Base-by-base conservation (phyloP, 2,888 invertebrate species). In the Drosophila pseudotakahashii region DNA sequence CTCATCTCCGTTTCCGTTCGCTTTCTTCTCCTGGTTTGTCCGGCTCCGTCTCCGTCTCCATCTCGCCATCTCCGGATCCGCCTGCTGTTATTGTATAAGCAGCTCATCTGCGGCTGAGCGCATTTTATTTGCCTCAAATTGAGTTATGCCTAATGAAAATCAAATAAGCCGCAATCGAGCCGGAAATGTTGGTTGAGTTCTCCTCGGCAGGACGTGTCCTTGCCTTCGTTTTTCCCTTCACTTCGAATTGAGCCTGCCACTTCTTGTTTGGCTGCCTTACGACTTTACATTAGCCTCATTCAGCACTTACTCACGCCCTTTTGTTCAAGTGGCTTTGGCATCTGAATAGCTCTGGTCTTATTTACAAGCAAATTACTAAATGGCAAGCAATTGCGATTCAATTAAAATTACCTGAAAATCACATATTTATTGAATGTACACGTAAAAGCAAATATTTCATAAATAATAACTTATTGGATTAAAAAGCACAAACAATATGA, bases 71-170 rank as follows among this genome's bases (percentile, higher is more conserved):
- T 41, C 57, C 58, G 48, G 57, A 51, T 61, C 64, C 73, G 59
- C 58, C 26, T 59, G 42, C 53, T 69, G 73, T 79, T 79, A 86
- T 75, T 76, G 71, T 78, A 77, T 81, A 83, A 84, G 84, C 76
- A 86, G 84, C 84, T 85, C 85, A 79, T 81, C 80, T 79, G 79
- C 78, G 84, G 83, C 83, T 78, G 83, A 81, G 79, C 77, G 72
- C 76, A 77, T 82, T 85, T 86, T 89, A 79, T 86, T 86, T 79
- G 89, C 81, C 81, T 88, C 81, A 85, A 89, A 89, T 90, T 88
- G 88, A 89, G 89, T 90, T 89, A 88, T 81, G 82, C 81, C 81
- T 88, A 89, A 90, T 89, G 88, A 89, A 89, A 89, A 89, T 89
- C 86, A 88, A 89, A 89, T 88, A 89, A 88, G 88, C 79, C 79